Base-by-base conservation (phyloP, 2,113 vertebrate species). In the Solea senegalensis region DNA sequence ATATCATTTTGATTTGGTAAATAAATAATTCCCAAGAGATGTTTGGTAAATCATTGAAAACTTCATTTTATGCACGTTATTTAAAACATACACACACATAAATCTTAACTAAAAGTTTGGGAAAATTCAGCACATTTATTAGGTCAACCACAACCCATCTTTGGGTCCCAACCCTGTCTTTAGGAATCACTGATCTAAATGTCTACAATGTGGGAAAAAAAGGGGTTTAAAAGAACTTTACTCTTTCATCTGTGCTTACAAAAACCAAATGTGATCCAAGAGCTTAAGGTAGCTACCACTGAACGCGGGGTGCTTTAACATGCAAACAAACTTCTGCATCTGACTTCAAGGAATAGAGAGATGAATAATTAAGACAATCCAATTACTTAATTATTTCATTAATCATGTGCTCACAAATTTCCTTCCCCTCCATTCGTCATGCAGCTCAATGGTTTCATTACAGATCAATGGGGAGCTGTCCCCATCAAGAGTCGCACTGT, bases 401-500 rank as follows among this genome's bases (percentile, higher is more conserved):
- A 89, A 91, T 91, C 91, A 90, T 77, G 39, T 69, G 76, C 78
- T 88, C 76, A 80, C 85, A 91, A 89, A 90, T 89, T 86, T 89
- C 70, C 66, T 74, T 75, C 62, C 44, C 76, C 74, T 77, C 85
- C 89, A 91, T 93, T 92, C 69, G 81, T 93, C 91, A 92, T 71
- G 74, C 77, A 41, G 82, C 91, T 91, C 89, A 89, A 81, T 91
- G 85, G 88, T 79, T 88, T 92, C 84, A 91, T 93, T 92, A 93
- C 80, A 44, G 88, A 93, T 93, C 92, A 90, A 90, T 90, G 90
- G 82, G 84, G 84, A 88, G 84, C 90, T 74, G 89, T 91, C 84
- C 78, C 71, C 85, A 86, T 90, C 83, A 82, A 90, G 82, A 88
- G 81, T 70, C 72, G 41, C 76, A 85, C 89, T 90, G 92, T 92